Evolutionary conservation across 1,140 invertebrate genomes (phyloP).

Genomic region (Metaphire vulgaris): DNA sequence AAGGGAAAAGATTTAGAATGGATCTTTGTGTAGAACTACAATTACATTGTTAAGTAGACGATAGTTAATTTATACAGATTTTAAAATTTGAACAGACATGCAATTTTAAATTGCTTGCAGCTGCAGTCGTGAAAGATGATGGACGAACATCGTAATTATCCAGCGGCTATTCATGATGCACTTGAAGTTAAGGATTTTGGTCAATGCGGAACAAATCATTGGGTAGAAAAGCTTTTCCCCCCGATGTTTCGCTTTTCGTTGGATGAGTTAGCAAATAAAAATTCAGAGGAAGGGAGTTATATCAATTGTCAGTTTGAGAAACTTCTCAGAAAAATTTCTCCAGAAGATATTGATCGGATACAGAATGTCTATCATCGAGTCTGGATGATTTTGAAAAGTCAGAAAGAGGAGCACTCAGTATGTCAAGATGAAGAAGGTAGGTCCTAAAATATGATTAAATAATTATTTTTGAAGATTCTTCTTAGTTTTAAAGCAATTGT

Average conservation of each 20-base stretch:
- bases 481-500: no score
- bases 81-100: no score
- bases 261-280: neutral
- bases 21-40: no score
- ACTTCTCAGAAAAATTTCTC: neutral
- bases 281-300: neutral
- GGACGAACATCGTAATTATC: no score
- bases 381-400: neutral
- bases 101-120: no score
- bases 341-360: neutral
- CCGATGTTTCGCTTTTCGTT: neutral
- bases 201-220: no score
- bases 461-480: neutral
- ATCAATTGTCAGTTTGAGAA: neutral
- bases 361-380: neutral
- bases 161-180: no score
- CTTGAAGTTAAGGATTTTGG: no score
- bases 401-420: neutral
- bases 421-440: neutral
- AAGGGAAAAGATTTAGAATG: no score
- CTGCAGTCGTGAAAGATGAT: no score
- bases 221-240: neutral
- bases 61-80: no score
- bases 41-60: no score
- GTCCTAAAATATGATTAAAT: neutral